These are phyloP conservation scores for Drosophila ogumai DNA, from an alignment of 1,140 invertebrate species.

Conservation along the genomic window DNA sequence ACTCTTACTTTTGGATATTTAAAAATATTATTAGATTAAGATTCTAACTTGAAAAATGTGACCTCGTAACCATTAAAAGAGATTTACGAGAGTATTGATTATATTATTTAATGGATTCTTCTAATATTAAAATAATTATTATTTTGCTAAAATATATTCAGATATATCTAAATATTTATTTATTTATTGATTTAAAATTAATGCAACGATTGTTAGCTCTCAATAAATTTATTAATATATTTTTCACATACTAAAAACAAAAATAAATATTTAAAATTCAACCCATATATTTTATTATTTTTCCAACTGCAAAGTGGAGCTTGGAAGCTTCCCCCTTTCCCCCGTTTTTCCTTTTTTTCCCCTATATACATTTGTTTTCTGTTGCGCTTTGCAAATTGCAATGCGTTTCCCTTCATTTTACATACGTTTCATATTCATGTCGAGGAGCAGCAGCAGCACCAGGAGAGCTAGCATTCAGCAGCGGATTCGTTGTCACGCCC, in stretches of 20 bases:
- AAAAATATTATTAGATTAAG: no score
- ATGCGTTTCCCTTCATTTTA: conserved; percentile 76
- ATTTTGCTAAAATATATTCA: no score
- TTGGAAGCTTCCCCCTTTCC: background rate
- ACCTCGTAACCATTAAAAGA: no score
- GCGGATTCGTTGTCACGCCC: conserved; percentile 62
- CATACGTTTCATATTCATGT: conserved; percentile 81
- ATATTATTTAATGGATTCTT: no score
- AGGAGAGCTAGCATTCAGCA: conserved; percentile 28
- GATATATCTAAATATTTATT: no score
- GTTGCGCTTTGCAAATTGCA: conserved; percentile 58
- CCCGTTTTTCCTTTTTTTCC: background rate
- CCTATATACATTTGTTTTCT: conserved; percentile 20
- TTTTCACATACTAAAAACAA: background rate
- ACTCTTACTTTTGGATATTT: background rate
- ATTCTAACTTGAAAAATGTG: no score
- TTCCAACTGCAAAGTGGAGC: conserved; percentile 12
- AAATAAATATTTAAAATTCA: background rate
- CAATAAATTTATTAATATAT: no score
- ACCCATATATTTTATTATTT: background rate
- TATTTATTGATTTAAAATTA: background rate
- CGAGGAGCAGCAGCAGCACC: conserved; percentile 41
- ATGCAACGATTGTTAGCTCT: background rate
- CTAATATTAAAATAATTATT: no score
- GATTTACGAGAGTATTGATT: no score